Evolutionary conservation across 37 sponge, comb jelly and placozoan genomes (phyloP), one percentile per base, ranked within the genome.

Genomic region (Chondrosia reniformis): DNA sequence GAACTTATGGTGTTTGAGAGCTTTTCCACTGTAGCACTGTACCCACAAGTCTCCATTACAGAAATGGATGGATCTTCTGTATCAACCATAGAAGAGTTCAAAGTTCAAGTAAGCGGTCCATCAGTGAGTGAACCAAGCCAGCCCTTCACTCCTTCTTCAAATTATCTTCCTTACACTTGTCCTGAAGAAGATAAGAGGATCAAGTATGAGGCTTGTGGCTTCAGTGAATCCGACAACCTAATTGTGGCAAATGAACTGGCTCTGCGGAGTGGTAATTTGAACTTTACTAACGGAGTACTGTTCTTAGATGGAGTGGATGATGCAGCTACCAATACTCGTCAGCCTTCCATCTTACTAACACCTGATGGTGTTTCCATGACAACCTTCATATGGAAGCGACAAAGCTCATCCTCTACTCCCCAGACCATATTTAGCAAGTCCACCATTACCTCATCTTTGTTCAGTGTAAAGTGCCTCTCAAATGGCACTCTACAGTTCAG

Each of bases 1-100:
- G 17, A 2, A 4, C 55, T 78, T 46, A 43, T 43, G 28, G 73
- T 75, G 32, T 73, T 77, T 72, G 85, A 81, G 64, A 46, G 58
- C n/a, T 36, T 19, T 6, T 61, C 28, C 17, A n/a, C 19, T 34
- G 61, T 84, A 0, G 28, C 64, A 13, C 63, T 91, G 43, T 55
- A 80, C 84, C 45, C 83, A 30, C 77, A 36, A 12, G 64, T 46
- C 8, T 45, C 4, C 39, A 91, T 91, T 58, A 30, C 30, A 17
- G 92, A 91, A 59, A 45, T 37, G 49, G 92, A 91, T 84, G 84
- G 78, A 46, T 46, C 55, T 0, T 54, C 83, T 40, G 24, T 81
- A 33, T 77, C 84, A 46, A 52, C 40, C 4, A 62, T 91, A 6
- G 57, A 69, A 21, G 79, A 80, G 76, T 86, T 81, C 27, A 85